Base-by-base conservation (phyloP, 1,140 invertebrate species). In the fruit fly (Drosophila melanogaster) region DNA sequence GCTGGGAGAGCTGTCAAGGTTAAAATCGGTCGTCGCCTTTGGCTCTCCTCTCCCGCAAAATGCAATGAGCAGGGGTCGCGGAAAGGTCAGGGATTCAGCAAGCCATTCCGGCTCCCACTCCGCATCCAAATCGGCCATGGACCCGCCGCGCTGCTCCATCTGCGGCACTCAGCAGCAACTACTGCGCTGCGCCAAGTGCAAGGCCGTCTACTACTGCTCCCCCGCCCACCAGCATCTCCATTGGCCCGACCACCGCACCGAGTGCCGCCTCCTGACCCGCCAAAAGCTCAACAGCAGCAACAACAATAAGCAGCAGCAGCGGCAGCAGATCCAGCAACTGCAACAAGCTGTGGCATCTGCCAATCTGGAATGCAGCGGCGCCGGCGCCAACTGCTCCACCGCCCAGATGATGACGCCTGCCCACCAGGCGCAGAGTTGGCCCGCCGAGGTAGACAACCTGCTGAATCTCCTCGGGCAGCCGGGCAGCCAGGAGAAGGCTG, bases 201-300 rank as follows among this genome's bases (percentile, higher is more conserved):
- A 95, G 77, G 92, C 90, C 62, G 93, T 94, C 62, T 95, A 94
- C 92, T 97, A 97, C 92, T 97, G 96, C 92, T 95, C 94, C 44
- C 96, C 94, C 80, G 95, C 95, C 71, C 96, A 97, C 90, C 96
- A 97, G 92, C 94, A 94, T 57, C 87, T 93, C 64, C 95, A 97
- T 78, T 97, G 96, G 96, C 94, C 95, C 74, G 92, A 93, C 58
- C 96, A 97, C 90, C 96, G 95, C 92, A 91, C 91, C 77, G 92
- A 93, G 50, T 94, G 94, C 19, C 85, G 86, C 2, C 51, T 75
- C 5, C 43, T 92, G 24, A 80, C 91, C 14, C 84, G 81, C 5
- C 86, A 92, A 19, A 89, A 90, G 35, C 44, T 38, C 4, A 24
- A 50, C 47, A 50, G 57, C 35, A 41, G 38, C 30, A 76, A 51